phyloP scores from a whole-genome alignment of 2,797 vertebrate genomes.

The Gallinago nigripennis region DNA sequence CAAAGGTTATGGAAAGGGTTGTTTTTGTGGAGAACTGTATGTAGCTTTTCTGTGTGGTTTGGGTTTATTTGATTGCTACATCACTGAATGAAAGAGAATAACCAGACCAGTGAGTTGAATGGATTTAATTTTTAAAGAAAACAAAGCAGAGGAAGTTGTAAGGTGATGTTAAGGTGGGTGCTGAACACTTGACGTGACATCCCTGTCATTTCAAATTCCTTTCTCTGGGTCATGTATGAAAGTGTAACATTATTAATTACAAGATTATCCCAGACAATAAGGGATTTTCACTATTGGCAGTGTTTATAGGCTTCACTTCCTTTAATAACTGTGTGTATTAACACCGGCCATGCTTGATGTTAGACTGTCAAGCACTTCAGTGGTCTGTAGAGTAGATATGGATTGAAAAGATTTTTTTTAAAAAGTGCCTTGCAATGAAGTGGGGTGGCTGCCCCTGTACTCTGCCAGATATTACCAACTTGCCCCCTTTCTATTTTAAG shows the following conservation, averaged over 20 bases:
- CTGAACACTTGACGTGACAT: accelerated
- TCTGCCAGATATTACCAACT: neutral
- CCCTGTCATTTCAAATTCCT: neutral
- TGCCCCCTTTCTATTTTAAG: neutral
- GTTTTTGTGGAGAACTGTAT: neutral
- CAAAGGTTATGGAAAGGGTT: neutral
- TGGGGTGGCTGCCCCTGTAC: neutral
- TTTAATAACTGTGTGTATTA: neutral
- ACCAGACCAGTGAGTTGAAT: neutral
- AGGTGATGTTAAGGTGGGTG: neutral
- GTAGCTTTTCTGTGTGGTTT: neutral
- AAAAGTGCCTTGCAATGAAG: neutral
- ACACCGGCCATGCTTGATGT: neutral
- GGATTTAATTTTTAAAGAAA: neutral
- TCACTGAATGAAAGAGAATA: neutral
- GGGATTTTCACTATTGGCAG: neutral
- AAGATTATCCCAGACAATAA: neutral
- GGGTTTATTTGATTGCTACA: neutral
- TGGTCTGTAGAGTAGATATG: neutral
- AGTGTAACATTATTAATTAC: neutral
- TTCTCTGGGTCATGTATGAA: neutral
- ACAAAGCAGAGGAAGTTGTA: neutral
- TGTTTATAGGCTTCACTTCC: neutral
- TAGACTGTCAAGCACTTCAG: neutral
- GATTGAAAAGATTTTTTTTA: neutral